Conservation (phyloP, 2,113 vertebrate genomes). For the Potamarius usumacintae region DNA sequence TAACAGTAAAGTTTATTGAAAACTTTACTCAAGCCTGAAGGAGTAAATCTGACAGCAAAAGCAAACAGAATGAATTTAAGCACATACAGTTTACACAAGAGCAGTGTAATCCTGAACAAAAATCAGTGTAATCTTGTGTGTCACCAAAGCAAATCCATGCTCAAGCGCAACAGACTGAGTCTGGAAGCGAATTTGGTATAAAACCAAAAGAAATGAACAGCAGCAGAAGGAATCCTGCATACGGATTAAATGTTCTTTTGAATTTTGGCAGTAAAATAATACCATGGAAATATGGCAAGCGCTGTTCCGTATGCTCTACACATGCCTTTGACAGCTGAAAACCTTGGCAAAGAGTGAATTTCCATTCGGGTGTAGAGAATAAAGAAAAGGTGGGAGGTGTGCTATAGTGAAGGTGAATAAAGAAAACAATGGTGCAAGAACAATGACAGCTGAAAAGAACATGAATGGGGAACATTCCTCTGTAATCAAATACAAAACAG, state of each 20-base stretch:
- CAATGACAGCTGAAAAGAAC: background rate
- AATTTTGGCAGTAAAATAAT: background rate
- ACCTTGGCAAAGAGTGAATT: background rate
- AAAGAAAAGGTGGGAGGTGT: background rate
- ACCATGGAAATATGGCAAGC: background rate
- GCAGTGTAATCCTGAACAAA: background rate
- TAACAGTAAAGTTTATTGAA: background rate
- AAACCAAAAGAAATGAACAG: background rate
- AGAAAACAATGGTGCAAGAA: background rate
- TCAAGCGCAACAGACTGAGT: background rate
- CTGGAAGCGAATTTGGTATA: background rate
- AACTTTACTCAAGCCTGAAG: background rate
- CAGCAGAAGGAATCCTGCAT: background rate
- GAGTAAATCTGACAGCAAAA: background rate
- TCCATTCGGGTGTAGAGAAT: background rate
- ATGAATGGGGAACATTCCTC: background rate
- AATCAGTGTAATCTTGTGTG: background rate
- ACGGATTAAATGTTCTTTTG: background rate
- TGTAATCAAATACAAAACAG: constrained; percentile 1
- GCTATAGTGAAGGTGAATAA: background rate
- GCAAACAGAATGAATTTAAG: background rate
- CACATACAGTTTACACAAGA: background rate
- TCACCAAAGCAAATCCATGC: background rate
- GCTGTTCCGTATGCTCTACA: background rate
- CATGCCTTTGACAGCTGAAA: background rate